phyloP scores from a whole-genome alignment of 2,888 invertebrate species.

The Volucella inflata region DNA sequence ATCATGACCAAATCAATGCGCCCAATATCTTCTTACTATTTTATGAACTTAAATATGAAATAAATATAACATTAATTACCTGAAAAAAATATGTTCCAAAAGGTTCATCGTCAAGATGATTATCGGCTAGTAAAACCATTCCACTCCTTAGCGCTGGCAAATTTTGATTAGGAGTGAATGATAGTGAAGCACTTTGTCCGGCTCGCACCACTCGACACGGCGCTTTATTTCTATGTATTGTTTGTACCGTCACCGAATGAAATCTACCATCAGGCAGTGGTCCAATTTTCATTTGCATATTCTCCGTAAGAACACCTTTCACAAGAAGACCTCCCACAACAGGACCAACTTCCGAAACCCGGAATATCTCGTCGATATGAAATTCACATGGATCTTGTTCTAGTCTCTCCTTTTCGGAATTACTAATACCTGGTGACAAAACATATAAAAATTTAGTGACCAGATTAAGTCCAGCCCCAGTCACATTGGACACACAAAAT shows the following conservation, averaged over 20 bases:
- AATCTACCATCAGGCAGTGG: conserved; percentile 92
- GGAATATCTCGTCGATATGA: conserved; percentile 97
- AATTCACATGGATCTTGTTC: conserved; percentile 92
- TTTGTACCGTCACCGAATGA: conserved; percentile 89
- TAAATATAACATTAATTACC: conserved; percentile 79
- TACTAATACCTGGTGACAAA: conserved; percentile 88
- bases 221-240: conserved; percentile 96
- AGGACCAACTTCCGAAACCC: conserved; percentile 92
- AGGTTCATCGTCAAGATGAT: conserved; percentile 84
- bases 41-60: too few species aligned
- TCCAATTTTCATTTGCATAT: conserved; percentile 90
- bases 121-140: conserved; percentile 90
- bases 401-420: conserved; percentile 88
- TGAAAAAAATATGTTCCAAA: conserved; percentile 87
- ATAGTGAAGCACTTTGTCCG: conserved; percentile 94
- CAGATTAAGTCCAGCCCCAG: conserved; percentile 92
- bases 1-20: too few species aligned
- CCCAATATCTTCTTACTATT: too few species aligned
- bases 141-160: conserved; percentile 89
- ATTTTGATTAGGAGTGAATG: conserved; percentile 84
- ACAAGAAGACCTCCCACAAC: conserved; percentile 93
- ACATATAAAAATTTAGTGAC: conserved; percentile 94
- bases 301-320: conserved; percentile 93
- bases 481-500: conserved; percentile 95
- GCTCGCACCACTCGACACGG: conserved; percentile 94